phyloP scores from a whole-genome alignment of 1,140 invertebrate species.

The Saxidomus purpurata region DNA sequence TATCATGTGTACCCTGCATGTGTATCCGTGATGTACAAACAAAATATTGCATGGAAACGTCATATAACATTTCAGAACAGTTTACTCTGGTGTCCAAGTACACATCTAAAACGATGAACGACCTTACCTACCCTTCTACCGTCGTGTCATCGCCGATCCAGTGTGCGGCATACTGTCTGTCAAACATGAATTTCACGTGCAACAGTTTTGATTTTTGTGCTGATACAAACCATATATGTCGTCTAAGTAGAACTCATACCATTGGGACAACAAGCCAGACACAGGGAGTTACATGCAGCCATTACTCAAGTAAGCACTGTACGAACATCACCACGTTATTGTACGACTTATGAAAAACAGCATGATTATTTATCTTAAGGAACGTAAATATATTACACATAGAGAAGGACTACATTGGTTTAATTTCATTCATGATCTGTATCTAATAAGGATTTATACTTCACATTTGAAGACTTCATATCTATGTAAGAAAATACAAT shows the following conservation, averaged over 20 bases:
- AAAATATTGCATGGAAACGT: no score
- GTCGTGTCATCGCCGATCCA: conserved; percentile 53
- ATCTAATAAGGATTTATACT: no score
- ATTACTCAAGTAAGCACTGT: conserved; percentile 67
- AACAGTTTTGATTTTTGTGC: conserved; percentile 79
- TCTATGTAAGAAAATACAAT: no score
- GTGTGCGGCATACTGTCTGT: conserved; percentile 74
- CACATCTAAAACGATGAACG: conserved; percentile 64
- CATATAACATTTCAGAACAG: conserved; percentile 67
- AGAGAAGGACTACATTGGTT: no score
- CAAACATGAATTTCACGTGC: conserved; percentile 72
- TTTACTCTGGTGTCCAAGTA: conserved; percentile 68
- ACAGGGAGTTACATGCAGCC: conserved; percentile 67
- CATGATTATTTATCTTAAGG: no score
- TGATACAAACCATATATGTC: conserved; percentile 62
- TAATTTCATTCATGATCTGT: no score
- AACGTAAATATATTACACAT: no score
- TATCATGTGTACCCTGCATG: no score
- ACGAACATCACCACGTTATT: neutral
- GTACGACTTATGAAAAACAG: no score
- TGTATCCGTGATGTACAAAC: no score
- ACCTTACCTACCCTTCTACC: conserved; percentile 42
- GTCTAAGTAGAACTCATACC: conserved; percentile 71
- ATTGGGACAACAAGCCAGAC: conserved; percentile 66
- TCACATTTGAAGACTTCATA: no score